A percentile compares a stretch with the other conserved stretches of the same genome.
Conservation (phyloP, 2,888 invertebrate genomes). For the Oegoconia quadripuncta region DNA sequence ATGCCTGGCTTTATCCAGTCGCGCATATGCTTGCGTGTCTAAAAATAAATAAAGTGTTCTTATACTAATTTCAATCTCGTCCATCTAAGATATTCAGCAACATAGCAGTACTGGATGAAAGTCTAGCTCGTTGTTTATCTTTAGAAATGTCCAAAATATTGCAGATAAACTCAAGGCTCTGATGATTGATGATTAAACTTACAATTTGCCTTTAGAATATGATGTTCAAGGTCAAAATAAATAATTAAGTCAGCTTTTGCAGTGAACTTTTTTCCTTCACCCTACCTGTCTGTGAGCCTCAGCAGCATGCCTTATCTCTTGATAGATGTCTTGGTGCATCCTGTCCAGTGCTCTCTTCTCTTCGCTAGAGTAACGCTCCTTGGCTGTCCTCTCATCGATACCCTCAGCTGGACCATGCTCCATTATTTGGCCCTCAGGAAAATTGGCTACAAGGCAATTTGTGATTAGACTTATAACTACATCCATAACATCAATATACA, state of each 20-base stretch:
- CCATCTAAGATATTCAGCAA: too few relatives aligned
- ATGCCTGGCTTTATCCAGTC: slow-evolving; percentile 98
- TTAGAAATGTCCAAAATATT: too few relatives aligned
- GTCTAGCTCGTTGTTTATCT: too few relatives aligned
- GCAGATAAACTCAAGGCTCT: too few relatives aligned
- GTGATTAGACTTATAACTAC: slow-evolving; percentile 2
- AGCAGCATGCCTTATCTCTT: slow-evolving; percentile 96
- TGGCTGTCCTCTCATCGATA: slow-evolving; percentile 91
- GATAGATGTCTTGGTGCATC: slow-evolving; percentile 95
- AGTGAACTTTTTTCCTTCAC: too few relatives aligned
- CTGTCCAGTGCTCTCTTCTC: slow-evolving; percentile 94
- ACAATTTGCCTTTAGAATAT: too few relatives aligned
- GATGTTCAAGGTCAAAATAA: too few relatives aligned
- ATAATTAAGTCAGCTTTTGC: too few relatives aligned
- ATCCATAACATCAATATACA: too few relatives aligned
- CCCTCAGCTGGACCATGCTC: slow-evolving; percentile 86
- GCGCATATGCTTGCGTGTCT: slow-evolving; percentile 95
- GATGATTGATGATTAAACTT: too few relatives aligned
- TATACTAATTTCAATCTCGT: background rate
- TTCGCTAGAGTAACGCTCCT: slow-evolving; percentile 90
- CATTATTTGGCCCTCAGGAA: slow-evolving; percentile 94
- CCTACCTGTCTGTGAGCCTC: slow-evolving; percentile 96
- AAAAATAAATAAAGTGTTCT: slow-evolving; percentile 27
- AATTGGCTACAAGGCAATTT: slow-evolving; percentile 65
- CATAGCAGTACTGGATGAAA: too few relatives aligned